Evolutionary conservation across 2,888 invertebrate species (phyloP).

Genomic region (Parnassius glacialis): DNA sequence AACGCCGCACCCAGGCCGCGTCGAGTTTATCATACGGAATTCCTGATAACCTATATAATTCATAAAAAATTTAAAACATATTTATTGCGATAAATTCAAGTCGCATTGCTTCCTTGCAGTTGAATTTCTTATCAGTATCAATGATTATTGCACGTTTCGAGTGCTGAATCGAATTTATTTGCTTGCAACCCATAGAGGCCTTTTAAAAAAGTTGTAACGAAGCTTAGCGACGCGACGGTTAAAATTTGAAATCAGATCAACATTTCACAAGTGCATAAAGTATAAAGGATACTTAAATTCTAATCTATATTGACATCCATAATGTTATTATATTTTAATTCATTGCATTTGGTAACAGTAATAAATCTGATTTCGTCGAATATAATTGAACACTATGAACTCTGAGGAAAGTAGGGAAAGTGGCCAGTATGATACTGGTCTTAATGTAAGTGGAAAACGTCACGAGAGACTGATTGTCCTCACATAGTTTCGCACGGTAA

Average conservation of each 20-base stretch:
- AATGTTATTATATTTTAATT: constrained; percentile 5
- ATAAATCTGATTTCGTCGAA: constrained; percentile 7
- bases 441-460: constrained; percentile 38
- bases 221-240: constrained; percentile 21
- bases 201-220: constrained; percentile 15
- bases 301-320: constrained; percentile 10
- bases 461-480: constrained; percentile 41
- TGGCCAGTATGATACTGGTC: constrained; percentile 34
- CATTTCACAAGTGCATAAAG: constrained; percentile 9
- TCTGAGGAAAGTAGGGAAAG: constrained; percentile 33
- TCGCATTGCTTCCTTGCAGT: constrained; percentile 62
- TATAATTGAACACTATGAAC: neutral
- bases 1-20: constrained; percentile 47
- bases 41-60: constrained; percentile 75
- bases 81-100: constrained; percentile 65
- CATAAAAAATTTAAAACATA: constrained; percentile 59
- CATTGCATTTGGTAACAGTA: neutral
- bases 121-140: constrained; percentile 37
- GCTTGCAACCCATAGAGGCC: neutral
- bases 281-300: constrained; percentile 3
- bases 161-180: constrained; percentile 19
- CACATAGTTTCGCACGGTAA: constrained; percentile 71
- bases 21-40: constrained; percentile 68
- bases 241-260: constrained; percentile 18
- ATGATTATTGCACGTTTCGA: constrained; percentile 34